Evolutionary conservation across 2,888 invertebrate genomes (phyloP).

Genomic region (Epinotia bilunana): DNA sequence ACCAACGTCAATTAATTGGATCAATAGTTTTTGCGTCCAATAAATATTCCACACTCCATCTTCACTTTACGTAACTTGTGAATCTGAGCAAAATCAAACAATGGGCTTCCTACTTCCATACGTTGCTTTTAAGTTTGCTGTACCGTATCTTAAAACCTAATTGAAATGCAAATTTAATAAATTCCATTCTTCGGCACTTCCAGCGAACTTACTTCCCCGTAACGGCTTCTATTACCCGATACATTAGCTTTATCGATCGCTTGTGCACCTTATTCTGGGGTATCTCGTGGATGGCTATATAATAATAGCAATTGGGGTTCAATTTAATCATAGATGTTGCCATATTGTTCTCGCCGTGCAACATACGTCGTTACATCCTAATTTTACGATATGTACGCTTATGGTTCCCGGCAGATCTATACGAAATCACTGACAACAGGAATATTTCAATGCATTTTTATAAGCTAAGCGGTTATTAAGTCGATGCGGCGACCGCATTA

Average conservation of each 20-base stretch:
- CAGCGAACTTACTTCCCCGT: conserved; percentile 48
- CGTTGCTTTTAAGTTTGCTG: not conserved
- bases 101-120: not conserved
- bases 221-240: conserved; percentile 63
- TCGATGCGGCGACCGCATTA: too few species aligned
- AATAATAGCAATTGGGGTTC: conserved; percentile 52
- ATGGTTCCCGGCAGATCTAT: not conserved
- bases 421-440: not conserved
- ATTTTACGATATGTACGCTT: not conserved
- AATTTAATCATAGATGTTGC: conserved; percentile 42
- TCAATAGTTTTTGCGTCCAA: too few species aligned
- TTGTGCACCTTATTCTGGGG: conserved; percentile 57
- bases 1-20: too few species aligned
- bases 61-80: not conserved
- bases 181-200: conserved; percentile 28
- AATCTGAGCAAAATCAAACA: not conserved
- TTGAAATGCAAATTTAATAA: not conserved
- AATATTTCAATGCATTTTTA: too few species aligned
- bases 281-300: conserved; percentile 47
- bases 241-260: conserved; percentile 74
- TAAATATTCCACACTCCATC: too few species aligned
- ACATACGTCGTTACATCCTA: not conserved
- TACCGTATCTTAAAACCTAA: conserved; percentile 1
- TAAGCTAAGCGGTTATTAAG: too few species aligned
- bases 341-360: not conserved